Evolutionary conservation across 2,797 vertebrate species (phyloP), one percentile per base, ranked within the genome.

Genomic region (Toxotes lorentzi): DNA sequence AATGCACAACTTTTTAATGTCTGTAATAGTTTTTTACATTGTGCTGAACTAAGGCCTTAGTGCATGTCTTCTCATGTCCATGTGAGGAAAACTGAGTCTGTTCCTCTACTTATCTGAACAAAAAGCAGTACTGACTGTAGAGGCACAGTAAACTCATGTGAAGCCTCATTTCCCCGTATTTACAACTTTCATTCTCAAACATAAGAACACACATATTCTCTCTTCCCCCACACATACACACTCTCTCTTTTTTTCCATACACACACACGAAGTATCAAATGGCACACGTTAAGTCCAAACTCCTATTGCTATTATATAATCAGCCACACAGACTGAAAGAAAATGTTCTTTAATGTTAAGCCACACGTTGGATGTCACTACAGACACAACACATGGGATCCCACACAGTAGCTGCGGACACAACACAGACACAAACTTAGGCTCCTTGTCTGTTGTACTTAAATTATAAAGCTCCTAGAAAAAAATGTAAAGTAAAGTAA

Each of bases 231-330:
- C 51, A 73, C 67, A 58, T 35, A 40, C 12, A 56, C 72, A 10
- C 30, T 21, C 60, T 35, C 7, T 74, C 19, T 32, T 13, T 35
- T 17, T 50, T 56, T 53, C 11, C 48, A 34, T 51, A 47, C 51
- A 73, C 67, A 58, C 34, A 62, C 48, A 4, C 9, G 23, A 9
- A 40, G 43, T 56, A 67, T 70, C 34, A 76, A 67, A 64, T 45
- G 19, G 9, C 58, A 73, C 70, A 16, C 27, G 11, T 21, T 56
- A 30, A 47, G 8, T 47, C 7, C 5, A 1, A 61, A 41, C 64
- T 50, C 17, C 9, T 61, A 12, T 57, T 27, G 38, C 27, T 68
- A 23, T 88, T 86, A 81, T 56, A 83, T 84, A 87, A 88, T 78
- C 54, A 59, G 21, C 50, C 62, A 70, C 56, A 57, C 27, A 43